Evolutionary conservation across 2,797 vertebrate genomes (phyloP).

Genomic region (Carapus acus): DNA sequence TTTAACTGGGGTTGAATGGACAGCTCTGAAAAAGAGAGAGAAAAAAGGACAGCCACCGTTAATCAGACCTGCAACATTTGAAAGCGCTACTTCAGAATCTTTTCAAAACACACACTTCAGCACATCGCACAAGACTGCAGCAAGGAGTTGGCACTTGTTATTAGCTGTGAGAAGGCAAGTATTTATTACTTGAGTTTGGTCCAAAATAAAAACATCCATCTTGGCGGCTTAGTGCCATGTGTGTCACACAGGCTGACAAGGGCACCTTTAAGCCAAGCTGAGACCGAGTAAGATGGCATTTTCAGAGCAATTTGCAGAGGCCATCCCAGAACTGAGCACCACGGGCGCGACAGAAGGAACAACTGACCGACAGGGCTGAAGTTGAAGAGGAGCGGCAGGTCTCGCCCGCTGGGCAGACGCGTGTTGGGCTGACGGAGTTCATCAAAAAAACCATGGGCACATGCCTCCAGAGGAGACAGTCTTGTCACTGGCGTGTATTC

Average conservation of each 20-base stretch:
- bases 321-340: too few species aligned
- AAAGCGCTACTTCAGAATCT: too few species aligned
- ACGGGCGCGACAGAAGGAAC: neutral
- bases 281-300: too few species aligned
- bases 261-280: too few species aligned
- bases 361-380: conserved; percentile 88
- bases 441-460: conserved; percentile 88
- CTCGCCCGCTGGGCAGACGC: conserved; percentile 85
- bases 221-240: too few species aligned
- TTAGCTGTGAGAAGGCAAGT: too few species aligned
- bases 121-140: too few species aligned
- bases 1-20: conserved; percentile 90
- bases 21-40: conserved; percentile 73
- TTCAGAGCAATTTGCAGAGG: too few species aligned
- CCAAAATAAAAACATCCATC: too few species aligned
- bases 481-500: conserved; percentile 91
- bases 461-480: conserved; percentile 88
- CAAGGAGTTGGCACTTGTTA: too few species aligned
- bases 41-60: neutral
- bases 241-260: too few species aligned
- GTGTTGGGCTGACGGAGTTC: conserved; percentile 85
- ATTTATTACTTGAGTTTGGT: too few species aligned
- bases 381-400: conserved; percentile 89
- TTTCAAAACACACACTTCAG: neutral
- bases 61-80: neutral